phyloP scores from a whole-genome alignment of 2,113 vertebrate genomes.

The Notarius quadriscutis region DNA sequence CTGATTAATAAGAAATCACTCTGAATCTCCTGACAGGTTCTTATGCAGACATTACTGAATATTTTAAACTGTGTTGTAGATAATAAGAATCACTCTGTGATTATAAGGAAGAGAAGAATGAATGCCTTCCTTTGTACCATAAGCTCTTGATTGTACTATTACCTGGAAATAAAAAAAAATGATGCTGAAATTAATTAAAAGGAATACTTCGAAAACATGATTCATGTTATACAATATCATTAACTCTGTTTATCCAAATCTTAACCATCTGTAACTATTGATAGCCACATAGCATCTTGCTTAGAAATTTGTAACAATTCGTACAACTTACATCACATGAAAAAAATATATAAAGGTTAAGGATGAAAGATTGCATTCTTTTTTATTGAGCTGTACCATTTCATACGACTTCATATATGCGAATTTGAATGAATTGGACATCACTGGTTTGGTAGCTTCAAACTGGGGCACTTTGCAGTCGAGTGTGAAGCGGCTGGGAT shows the following conservation, averaged over 20 bases:
- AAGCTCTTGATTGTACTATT: background rate
- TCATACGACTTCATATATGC: background rate
- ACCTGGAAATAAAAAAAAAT: background rate
- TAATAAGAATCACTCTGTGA: background rate
- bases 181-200: background rate
- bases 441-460: background rate
- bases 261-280: background rate
- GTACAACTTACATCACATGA: background rate
- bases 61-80: background rate
- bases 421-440: background rate
- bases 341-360: background rate
- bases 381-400: background rate
- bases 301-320: background rate
- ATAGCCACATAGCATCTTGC: background rate
- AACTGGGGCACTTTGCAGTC: no score
- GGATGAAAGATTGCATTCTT: background rate
- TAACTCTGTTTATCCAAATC: background rate
- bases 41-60: conserved; percentile 13
- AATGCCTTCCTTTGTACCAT: background rate
- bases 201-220: background rate
- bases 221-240: background rate
- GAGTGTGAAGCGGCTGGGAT: no score
- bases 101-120: background rate
- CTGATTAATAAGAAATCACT: conserved; percentile 30
- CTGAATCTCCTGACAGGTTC: background rate